Percentiles rank a stretch among this genome's conserved stretches.
Evolutionary conservation across 2,797 vertebrate genomes (phyloP).

Genomic region (Notolepis coatsorum): DNA sequence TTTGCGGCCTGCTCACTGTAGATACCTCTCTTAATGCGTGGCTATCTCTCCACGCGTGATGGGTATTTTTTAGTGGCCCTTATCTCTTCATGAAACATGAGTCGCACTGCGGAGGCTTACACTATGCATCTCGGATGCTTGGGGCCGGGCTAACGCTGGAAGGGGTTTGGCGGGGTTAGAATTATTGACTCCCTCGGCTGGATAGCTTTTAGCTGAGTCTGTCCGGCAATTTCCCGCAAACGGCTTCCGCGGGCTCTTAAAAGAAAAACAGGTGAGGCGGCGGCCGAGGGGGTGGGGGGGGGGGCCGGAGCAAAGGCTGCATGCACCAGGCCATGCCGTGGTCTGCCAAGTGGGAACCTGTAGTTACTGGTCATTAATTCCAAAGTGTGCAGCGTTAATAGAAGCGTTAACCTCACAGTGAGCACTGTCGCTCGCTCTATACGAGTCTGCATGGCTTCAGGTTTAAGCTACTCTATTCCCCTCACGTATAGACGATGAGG

Average conservation of each 20-base stretch:
- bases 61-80: slow-evolving; percentile 67
- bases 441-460: slow-evolving; percentile 17
- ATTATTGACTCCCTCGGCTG: slow-evolving; percentile 42
- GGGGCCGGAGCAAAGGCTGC: background rate
- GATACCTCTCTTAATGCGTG: slow-evolving; percentile 59
- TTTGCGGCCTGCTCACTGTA: slow-evolving; percentile 47
- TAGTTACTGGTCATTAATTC: slow-evolving; percentile 45
- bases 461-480: slow-evolving; percentile 34
- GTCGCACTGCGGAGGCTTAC: slow-evolving; percentile 59
- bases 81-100: slow-evolving; percentile 72
- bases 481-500: no score
- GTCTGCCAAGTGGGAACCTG: slow-evolving; percentile 28
- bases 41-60: slow-evolving; percentile 55
- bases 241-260: slow-evolving; percentile 33
- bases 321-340: slow-evolving; percentile 19
- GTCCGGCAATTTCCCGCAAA: slow-evolving; percentile 23
- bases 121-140: slow-evolving; percentile 55
- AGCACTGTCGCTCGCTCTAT: slow-evolving; percentile 2
- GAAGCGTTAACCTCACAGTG: slow-evolving; percentile 22
- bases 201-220: slow-evolving; percentile 48
- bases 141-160: slow-evolving; percentile 61
- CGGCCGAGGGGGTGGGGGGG: background rate
- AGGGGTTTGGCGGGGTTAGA: slow-evolving; percentile 32
- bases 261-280: slow-evolving; percentile 1
- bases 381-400: slow-evolving; percentile 34